These are phyloP conservation scores for Prunella himalayana DNA, from an alignment of 2,113 vertebrate species.

Conservation along the genomic window DNA sequence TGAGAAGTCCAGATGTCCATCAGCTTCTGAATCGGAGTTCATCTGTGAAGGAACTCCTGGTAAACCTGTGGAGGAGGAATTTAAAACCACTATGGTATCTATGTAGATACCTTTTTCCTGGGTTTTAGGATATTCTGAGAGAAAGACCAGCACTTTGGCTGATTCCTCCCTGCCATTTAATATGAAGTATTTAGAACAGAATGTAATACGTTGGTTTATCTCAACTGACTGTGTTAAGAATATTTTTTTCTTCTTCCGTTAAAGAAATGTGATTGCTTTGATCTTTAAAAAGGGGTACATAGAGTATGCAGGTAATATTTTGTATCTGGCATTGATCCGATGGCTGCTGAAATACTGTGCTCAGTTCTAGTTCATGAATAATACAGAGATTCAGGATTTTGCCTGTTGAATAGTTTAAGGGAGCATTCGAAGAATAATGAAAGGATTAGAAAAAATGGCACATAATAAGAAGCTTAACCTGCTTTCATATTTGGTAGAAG, in stretches of 20 bases:
- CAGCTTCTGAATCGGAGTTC: not conserved
- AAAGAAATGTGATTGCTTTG: conserved; percentile 27
- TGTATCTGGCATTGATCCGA: conserved; percentile 9
- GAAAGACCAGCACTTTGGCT: not conserved
- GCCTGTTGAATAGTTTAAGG: not conserved
- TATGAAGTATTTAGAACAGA: not conserved
- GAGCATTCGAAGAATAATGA: not conserved
- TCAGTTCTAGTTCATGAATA: conserved; percentile 25
- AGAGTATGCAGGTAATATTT: conserved; percentile 5
- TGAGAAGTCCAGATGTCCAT: rapidly evolving
- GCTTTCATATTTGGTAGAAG: not conserved
- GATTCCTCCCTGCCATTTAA: not conserved
- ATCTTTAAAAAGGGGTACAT: not conserved
- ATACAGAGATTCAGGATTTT: conserved; percentile 10
- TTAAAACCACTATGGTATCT: not conserved
- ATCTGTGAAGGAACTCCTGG: not conserved
- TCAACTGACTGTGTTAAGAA: not conserved
- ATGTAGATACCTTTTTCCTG: not conserved
- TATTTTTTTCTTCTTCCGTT: conserved; percentile 5
- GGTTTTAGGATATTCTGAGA: not conserved
- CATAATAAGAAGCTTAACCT: not conserved
- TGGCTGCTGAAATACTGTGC: not conserved
- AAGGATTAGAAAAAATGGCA: not conserved
- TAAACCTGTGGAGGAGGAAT: not conserved
- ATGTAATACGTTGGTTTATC: not conserved